Conservation (phyloP, 2,113 vertebrate species). For the Syrrhaptes paradoxus region DNA sequence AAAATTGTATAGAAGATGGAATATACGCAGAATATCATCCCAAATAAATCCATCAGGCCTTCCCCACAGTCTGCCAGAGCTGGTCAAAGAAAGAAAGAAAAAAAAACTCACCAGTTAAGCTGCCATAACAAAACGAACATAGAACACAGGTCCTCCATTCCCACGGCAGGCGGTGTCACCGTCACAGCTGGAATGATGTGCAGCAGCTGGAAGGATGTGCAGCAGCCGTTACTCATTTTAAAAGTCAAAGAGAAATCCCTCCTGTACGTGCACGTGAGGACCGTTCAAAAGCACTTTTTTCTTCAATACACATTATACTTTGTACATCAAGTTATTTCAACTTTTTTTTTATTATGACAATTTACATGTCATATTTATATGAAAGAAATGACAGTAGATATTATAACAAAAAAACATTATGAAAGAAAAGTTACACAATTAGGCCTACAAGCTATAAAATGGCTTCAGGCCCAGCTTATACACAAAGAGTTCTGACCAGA, state of each 20-base stretch:
- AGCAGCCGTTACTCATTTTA: neutral
- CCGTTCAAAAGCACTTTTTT: neutral
- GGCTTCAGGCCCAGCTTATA: conserved; percentile 80
- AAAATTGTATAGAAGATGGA: neutral
- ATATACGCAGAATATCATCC: fast-evolving
- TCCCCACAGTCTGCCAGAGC: neutral
- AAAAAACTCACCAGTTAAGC: neutral
- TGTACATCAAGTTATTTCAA: conserved; percentile 72
- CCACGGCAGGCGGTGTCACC: neutral
- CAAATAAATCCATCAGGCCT: neutral
- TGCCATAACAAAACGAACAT: neutral
- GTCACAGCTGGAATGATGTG: fast-evolving
- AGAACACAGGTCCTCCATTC: neutral
- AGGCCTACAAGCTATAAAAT: conserved; percentile 82
- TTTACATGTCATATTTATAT: conserved; percentile 94
- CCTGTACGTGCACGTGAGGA: neutral
- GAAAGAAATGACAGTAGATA: conserved; percentile 90
- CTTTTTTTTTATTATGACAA: conserved; percentile 92
- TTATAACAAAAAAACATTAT: conserved; percentile 85
- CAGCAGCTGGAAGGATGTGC: neutral
- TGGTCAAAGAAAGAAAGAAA: neutral
- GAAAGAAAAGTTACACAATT: conserved; percentile 84
- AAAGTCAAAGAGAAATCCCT: neutral
- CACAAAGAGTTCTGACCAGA: conserved; percentile 79
- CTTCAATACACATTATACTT: conserved; percentile 63